Conservation (phyloP, 2,113 vertebrate species). For the Connochaetes taurinus region DNA sequence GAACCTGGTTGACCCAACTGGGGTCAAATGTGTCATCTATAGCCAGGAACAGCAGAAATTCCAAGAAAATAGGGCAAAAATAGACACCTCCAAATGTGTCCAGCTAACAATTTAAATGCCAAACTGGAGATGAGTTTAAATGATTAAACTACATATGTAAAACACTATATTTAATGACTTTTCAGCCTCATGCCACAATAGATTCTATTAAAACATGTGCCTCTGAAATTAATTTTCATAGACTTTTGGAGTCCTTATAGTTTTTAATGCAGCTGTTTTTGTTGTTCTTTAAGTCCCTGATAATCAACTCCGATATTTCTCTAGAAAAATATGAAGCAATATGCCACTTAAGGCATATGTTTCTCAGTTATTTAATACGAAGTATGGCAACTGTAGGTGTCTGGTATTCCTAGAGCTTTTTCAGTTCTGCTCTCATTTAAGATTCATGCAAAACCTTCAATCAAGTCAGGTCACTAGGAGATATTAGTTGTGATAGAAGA, state of each 20-base stretch:
- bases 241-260: not conserved
- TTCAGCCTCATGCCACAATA: not conserved
- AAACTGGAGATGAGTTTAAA: not conserved
- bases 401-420: not conserved
- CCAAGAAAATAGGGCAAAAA: not conserved
- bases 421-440: not conserved
- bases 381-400: not conserved
- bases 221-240: conserved; percentile 42
- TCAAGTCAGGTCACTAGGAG: not conserved
- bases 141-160: not conserved
- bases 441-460: not conserved
- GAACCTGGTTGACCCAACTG: not conserved
- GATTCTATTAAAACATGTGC: conserved; percentile 20
- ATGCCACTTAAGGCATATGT: not conserved
- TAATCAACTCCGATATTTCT: conserved; percentile 4
- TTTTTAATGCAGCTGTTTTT: conserved; percentile 6
- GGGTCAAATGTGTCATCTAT: not conserved
- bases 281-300: not conserved
- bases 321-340: conserved; percentile 22
- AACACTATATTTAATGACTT: not conserved
- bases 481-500: not conserved
- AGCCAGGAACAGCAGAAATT: not conserved
- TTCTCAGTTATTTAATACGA: not conserved
- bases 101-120: not conserved
- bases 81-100: not conserved